Base-by-base conservation (phyloP, 1,140 invertebrate species). In the Vollenhovia emeryi region DNA sequence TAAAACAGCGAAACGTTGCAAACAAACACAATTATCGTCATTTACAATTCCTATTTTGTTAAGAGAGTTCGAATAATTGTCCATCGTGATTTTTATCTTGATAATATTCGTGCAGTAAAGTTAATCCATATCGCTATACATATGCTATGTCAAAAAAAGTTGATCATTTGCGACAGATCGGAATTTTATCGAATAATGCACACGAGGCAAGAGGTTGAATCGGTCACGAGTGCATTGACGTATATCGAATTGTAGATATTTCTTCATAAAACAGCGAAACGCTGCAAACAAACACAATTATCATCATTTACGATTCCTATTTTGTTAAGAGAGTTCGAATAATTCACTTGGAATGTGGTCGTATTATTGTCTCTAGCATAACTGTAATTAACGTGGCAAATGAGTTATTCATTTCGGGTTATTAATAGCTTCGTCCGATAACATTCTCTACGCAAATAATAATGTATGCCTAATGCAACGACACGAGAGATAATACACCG, bases 341-440 rank as follows among this genome's bases (percentile, higher is more conserved):
- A 64, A 64, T 3, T 1, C 11, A 43, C n/a, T 11, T 71, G 43
- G 9, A 27, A 68, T n/a, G 24, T 21, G 0, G 0, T 80, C 18
- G 7, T 69, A 68, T 66, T 79, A 59, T 79, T 48, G 57, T 43
- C 27, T 71, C 21, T 15, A 21, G 36, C 13, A 82, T 45, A 27
- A 27, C 33, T 59, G 43, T 2, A n/a, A 57, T n/a, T 57, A 45
- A 68, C 7, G 5, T 24, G 36, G 3, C 13, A 6, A 73, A 71
- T 33, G 24, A 71, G 15, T 73, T 55, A 80, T 80, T 71, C 4
- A 18, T 76, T 59, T 75, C 9, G 1, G 13, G 60, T 30, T 86
- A 89, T 88, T 86, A 88, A 88, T 86, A 88, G 55, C 75, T 43
- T 24, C 40, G 50, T 40, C 36, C 21, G 87, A 88, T 89, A 88